Evolutionary conservation across 64 coral and sea anemone genomes (phyloP), one percentile per base, ranked within the genome.

Genomic region (Platygyra sinensis): DNA sequence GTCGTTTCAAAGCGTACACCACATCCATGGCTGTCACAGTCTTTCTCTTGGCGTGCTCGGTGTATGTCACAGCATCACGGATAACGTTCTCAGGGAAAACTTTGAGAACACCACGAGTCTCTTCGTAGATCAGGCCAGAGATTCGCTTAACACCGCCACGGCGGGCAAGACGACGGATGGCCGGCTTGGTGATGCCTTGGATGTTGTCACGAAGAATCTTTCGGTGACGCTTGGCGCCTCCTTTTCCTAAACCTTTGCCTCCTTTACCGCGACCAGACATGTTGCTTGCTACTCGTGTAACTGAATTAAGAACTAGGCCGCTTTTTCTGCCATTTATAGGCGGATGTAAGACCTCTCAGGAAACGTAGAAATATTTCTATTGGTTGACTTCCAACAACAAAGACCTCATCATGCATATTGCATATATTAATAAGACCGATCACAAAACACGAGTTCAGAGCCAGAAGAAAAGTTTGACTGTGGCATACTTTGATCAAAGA

Each of bases 221-320:
- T 67, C 93, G 93, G 80, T 95, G 93, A 95, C 89, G 93, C 93
- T 95, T 95, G 76, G 93, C 93, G 89, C 93, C 93, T 91, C 93
- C 93, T 91, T 95, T 95, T 88, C 93, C 93, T 20, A 95, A 89
- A 95, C 93, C 93, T 95, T 95, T 95, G 73, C 93, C 93, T 95
- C 93, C 93, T 86, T 94, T 94, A 52, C 93, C 93, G 33, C 93
- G 87, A 94, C 93, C 93, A 90, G 93, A 86, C 93, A 94, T 94
- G 4, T 65, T 67, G 81, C 72, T 72, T 69, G 10, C 24, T 10
- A 9, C 65, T 69, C 24, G 65, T 69, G 10, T 57, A 57, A 57
- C 54, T 57, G 54, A 57, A 57, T 77, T 1, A 11, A 1, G 4
- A 18, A 28, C 24, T 57, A 30, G 1, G 14, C 24, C 54, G 10